These are phyloP conservation scores for Epizoanthus scotinus DNA, from an alignment of 92 coral and sea anemone genomes.

Conservation along the genomic window DNA sequence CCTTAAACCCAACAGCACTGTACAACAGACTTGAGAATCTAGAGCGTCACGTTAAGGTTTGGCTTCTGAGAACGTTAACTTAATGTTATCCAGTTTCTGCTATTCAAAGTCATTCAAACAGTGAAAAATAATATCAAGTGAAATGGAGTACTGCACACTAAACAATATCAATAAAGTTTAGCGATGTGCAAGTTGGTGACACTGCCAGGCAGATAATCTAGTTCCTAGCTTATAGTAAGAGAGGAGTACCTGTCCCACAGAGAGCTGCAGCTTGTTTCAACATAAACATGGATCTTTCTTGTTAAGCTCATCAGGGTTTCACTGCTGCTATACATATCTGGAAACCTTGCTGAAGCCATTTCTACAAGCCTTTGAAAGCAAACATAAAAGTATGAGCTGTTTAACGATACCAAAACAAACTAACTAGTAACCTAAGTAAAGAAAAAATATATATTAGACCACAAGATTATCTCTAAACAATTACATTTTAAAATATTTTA, in stretches of 20 bases:
- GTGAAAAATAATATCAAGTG: too few relatives aligned
- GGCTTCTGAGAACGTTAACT: too few relatives aligned
- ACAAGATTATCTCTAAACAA: not conserved
- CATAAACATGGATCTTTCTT: conserved; percentile 80
- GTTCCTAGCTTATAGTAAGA: not conserved
- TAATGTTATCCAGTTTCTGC: too few relatives aligned
- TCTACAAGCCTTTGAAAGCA: conserved; percentile 68
- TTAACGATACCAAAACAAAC: not conserved
- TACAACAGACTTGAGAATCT: too few relatives aligned
- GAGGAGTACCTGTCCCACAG: conserved; percentile 79
- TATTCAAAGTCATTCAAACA: too few relatives aligned
- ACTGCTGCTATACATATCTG: conserved; percentile 64
- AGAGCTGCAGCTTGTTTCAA: conserved; percentile 90
- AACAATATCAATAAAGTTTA: not conserved
- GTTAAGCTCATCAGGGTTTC: conserved; percentile 63
- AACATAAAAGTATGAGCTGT: not conserved
- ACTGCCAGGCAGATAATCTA: not conserved
- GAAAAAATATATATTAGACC: not conserved
- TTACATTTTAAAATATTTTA: not conserved
- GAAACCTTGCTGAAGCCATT: conserved; percentile 82
- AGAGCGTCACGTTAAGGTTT: too few relatives aligned
- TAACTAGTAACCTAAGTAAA: too few relatives aligned
- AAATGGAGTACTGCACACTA: not conserved
- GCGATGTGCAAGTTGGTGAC: not conserved
- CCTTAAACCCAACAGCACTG: too few relatives aligned